phyloP scores from a whole-genome alignment of 2,113 vertebrate species.

The Mobula hypostoma region DNA sequence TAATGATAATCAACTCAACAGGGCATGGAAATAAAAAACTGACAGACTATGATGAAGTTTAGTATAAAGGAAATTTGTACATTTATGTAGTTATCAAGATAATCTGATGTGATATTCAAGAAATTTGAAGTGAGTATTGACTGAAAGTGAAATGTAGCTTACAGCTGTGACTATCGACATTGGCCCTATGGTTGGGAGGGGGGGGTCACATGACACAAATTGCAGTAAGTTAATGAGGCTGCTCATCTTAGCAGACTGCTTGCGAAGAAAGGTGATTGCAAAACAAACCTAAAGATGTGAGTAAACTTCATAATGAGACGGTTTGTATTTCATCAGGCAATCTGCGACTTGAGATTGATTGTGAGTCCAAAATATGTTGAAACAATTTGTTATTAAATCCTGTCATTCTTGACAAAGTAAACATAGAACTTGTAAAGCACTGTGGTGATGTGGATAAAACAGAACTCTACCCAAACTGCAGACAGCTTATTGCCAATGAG shows the following conservation, averaged over 20 bases:
- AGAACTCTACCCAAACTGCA: neutral
- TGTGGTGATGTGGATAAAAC: neutral
- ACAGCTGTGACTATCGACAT: neutral
- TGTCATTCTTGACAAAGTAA: neutral
- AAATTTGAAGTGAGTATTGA: constrained; percentile 12
- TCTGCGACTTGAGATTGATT: neutral
- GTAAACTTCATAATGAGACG: neutral
- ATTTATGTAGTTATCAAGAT: neutral
- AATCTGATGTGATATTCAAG: neutral
- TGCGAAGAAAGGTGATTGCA: neutral
- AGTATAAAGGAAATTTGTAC: neutral
- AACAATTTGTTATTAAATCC: neutral
- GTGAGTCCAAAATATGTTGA: neutral
- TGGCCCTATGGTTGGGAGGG: neutral
- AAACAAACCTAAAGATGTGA: neutral
- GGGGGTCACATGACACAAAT: neutral
- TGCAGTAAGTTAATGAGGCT: neutral
- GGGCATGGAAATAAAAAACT: neutral
- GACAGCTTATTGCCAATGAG: neutral
- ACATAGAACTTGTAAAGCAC: neutral
- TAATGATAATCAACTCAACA: neutral
- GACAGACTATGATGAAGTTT: neutral
- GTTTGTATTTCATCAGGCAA: neutral
- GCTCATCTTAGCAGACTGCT: constrained; percentile 9
- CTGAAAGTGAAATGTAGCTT: neutral